Base-by-base conservation (phyloP, 2,113 vertebrate species). In the Toxotes jaculatrix region DNA sequence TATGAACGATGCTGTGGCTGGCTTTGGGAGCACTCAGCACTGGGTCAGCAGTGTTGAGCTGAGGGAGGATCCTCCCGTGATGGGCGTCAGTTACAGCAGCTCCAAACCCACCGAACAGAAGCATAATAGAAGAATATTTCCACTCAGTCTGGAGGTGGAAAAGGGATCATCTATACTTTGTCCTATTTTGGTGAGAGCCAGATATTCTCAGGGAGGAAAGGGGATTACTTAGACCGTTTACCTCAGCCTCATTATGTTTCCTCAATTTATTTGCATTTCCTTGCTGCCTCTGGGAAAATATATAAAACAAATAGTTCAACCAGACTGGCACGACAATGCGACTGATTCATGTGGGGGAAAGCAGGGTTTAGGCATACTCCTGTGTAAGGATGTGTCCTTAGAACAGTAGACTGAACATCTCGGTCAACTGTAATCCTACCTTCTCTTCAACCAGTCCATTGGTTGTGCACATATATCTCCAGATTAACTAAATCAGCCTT, bases 161-260 rank as follows among this genome's bases (percentile, higher is more conserved):
- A 51, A 67, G 56, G 59, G 65, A 49, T 61, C 62, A 36, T 56
- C 42, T 79, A 56, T 17, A 63, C 32, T 77, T 74, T 78, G 51
- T 79, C 60, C 70, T 90, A 56, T 68, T 91, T 87, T 79, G 79
- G 77, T 83, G 23, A 57, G 62, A 60, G 77, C 6, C 27, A 23
- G 59, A 42, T 27, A 43, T 53, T 84, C 27, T 57, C 40, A 3
- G 19, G 3, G 40, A 40, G 49, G 31, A 53, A 7, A 40, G 7
- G 13, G 17, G 19, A 63, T 57, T 34, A 60, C n/a, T 51, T 75
- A 3, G 42, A 6, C 51, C 14, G 19, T 7, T 27, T 27, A 32
- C 4, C 17, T 9, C 65, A 31, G 21, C 13, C 16, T 70, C 16
- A 53, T 23, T 43, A 36, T 49, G 38, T 80, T 55, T 64, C 21